Evolutionary conservation across 2,888 invertebrate genomes (phyloP), one percentile per base, ranked within the genome.

Genomic region (Beris morrisii): DNA sequence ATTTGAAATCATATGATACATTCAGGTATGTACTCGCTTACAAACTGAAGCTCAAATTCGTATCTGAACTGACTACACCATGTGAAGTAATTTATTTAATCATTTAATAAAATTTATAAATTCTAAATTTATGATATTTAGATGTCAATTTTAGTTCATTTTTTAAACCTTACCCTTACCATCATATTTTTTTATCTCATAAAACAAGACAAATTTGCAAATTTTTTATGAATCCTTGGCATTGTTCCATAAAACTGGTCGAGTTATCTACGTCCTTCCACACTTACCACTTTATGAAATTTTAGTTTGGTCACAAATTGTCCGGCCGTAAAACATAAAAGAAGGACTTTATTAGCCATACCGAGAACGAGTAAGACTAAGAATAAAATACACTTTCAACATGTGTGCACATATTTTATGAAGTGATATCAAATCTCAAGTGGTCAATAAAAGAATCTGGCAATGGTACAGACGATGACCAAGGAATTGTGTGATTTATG

Each of bases 331-430:
- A 63, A 68, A 68, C 59, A 65, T 61, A 63, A 68, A 66, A 66
- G 65, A 63, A 61, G 52, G 63, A 58, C 58, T 58, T 58, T 58
- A 58, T 58, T 58, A 58, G 58, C 46, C 28, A 22, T 44, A 7
- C 11, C 28, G 44, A 28, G 12, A 52, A 46, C n/a, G 31, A 44
- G 46, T 46, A 46, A 12, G 5, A 44, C 15, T 58, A 45, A 45
- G 45, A 45, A 45, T 44, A 45, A 12, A 68, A 57, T 57, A 68
- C 65, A 68, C 63, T 65, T 59, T 57, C 61, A 61, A 61, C 68
- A 68, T 66, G 68, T 68, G 66, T 54, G 66, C 68, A 68, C 68
- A 68, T 65, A 68, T 65, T 68, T 68, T 68, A 68, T 68, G 68
- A 64, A 66, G 68, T 68, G 66, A 68, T 68, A 68, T 66, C 68